A percentile compares a stretch with the other conserved stretches of the same genome.
phyloP scores from a whole-genome alignment of 2,888 invertebrate species.

The Lithophane semibrunnea region DNA sequence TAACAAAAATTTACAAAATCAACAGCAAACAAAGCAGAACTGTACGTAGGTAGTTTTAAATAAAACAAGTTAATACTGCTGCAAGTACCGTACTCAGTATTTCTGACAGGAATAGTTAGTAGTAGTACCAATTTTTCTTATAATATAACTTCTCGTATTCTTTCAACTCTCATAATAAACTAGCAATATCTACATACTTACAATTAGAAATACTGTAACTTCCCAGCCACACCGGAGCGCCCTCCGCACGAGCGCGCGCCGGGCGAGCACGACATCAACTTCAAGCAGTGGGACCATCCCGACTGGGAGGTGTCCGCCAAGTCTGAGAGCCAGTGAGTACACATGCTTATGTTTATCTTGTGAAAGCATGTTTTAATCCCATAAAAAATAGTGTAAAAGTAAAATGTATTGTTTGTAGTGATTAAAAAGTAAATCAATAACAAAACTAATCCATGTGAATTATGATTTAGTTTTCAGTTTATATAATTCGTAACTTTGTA shows the following conservation, averaged over 20 bases:
- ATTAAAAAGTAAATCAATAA: background rate
- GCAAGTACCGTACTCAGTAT: too few species aligned
- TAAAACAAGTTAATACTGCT: too few species aligned
- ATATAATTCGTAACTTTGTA: background rate
- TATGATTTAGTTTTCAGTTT: background rate
- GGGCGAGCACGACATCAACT: constrained; percentile 92
- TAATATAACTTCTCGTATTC: background rate
- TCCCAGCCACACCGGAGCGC: constrained; percentile 91
- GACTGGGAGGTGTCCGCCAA: constrained; percentile 96
- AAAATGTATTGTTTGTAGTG: background rate
- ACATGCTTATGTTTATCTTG: background rate
- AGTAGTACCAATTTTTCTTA: background rate
- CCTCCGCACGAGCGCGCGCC: constrained; percentile 83
- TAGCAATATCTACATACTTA: background rate
- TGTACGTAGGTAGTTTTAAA: too few species aligned
- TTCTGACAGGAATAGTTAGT: background rate
- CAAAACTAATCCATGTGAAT: background rate
- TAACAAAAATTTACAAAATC: too few species aligned
- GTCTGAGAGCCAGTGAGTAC: constrained; percentile 96
- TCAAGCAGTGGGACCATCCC: constrained; percentile 94
- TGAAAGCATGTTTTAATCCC: background rate
- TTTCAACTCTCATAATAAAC: background rate
- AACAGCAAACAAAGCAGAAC: too few species aligned
- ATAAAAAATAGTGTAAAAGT: background rate
- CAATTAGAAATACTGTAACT: background rate